Conservation (phyloP, 2,113 vertebrate genomes). For the Ceratotherium simum region DNA sequence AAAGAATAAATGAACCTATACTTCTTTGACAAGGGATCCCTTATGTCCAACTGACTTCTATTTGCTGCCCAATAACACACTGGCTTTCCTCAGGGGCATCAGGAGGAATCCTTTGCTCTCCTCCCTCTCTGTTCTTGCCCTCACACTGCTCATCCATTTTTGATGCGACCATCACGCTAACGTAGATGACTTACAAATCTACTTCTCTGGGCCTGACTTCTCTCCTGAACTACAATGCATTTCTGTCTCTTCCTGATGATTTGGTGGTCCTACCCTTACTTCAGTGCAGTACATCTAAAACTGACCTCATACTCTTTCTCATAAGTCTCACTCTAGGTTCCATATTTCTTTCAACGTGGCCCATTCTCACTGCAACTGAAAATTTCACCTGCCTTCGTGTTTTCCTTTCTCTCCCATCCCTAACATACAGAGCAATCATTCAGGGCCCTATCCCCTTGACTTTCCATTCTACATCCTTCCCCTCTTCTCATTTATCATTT, state of each 20-base stretch:
- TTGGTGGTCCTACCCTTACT: too few relatives aligned
- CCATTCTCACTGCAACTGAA: neutral
- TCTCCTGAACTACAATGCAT: neutral
- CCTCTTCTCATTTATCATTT: neutral
- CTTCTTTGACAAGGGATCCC: neutral
- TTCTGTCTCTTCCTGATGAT: neutral
- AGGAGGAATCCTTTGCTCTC: neutral
- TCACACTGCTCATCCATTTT: neutral
- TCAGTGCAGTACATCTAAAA: neutral
- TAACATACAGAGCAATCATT: neutral
- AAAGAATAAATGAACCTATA: neutral
- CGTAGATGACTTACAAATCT: neutral
- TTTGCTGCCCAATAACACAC: neutral
- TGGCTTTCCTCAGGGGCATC: neutral
- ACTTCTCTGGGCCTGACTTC: neutral
- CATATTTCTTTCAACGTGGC: neutral
- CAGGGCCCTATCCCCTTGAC: fast-evolving
- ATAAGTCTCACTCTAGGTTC: neutral
- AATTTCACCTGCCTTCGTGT: neutral
- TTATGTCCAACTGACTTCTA: neutral
- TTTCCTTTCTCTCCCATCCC: neutral
- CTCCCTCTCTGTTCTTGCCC: neutral
- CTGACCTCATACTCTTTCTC: neutral
- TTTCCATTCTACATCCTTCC: neutral
- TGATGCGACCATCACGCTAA: neutral